Evolutionary conservation across 2,888 invertebrate species (phyloP), one percentile per base, ranked within the genome.

Genomic region (Tiliacea aurago): DNA sequence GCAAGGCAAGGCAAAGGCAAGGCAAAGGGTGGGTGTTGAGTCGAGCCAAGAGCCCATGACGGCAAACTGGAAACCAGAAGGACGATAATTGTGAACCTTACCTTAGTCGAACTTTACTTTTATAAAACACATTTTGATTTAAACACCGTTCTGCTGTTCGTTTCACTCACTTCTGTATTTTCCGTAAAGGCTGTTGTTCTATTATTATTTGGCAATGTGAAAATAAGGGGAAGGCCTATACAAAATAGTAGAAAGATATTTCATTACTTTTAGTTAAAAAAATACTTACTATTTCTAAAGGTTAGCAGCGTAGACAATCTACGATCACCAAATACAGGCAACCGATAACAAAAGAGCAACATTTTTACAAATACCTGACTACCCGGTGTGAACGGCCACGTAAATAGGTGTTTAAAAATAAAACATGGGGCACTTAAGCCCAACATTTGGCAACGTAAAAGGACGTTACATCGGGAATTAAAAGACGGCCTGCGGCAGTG

Each of bases 371-470:
- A 76, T 43, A 49, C 74, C 13, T 13, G 10, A n/a, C 33, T 28
- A 56, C 59, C 33, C 41, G 49, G 53, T n/a, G 53, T 23, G 41
- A 43, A 55, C 45, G 5, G 13, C 53, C 28, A 43, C 66, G 45
- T 68, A 70, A 65, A 81, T 84, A 73, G 55, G 49, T 80, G 43
- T 68, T 84, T 75, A 70, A 75, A 74, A 81, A 81, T 76, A 76
- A 64, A 84, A 70, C 58, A 81, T 58, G 69, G 56, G 53, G 47
- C 62, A 65, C 73, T 69, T 37, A 43, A 18, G 11, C 47, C 64
- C 37, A 13, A 49, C 55, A 55, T 41, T 56, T 55, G 64, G 68
- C 53, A 55, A 53, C 58, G 66, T 53, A 56, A 11, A 69, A 51
- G 37, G 41, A 67, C 43, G 64, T 56, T 68, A 43, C 56, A 69